These are phyloP conservation scores for Novumbra hubbsi DNA, from an alignment of 2,797 vertebrate species.

Conservation along the genomic window DNA sequence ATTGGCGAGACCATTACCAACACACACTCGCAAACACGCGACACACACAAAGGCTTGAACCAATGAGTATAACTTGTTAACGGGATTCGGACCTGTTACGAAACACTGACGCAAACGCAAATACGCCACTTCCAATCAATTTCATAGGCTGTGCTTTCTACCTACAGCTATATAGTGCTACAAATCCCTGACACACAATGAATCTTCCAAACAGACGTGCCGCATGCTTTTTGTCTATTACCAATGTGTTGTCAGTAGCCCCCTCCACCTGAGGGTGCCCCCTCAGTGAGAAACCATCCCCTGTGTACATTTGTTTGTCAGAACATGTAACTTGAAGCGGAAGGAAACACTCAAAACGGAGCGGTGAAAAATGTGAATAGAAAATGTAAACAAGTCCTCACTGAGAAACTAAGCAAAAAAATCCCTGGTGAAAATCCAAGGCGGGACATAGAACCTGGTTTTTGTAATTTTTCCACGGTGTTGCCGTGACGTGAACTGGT, in stretches of 20 bases:
- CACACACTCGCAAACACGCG: background rate
- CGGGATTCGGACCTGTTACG: background rate
- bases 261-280: background rate
- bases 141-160: background rate
- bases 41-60: background rate
- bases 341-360: background rate
- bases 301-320: background rate
- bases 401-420: background rate
- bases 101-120: background rate
- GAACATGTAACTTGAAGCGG: background rate
- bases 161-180: background rate
- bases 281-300: background rate
- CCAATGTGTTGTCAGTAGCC: background rate
- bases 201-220: background rate
- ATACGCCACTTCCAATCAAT: background rate
- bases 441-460: slow-evolving; percentile 10
- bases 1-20: background rate
- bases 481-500: slow-evolving; percentile 18
- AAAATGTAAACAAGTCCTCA: background rate
- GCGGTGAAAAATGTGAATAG: background rate
- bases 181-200: background rate
- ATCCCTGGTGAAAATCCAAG: slow-evolving; percentile 16
- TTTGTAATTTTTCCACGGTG: slow-evolving; percentile 34
- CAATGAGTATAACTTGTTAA: background rate
- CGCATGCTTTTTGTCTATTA: background rate